Evolutionary conservation across 2,797 vertebrate species (phyloP).

Genomic region (Parauchenoglanis ngamensis): DNA sequence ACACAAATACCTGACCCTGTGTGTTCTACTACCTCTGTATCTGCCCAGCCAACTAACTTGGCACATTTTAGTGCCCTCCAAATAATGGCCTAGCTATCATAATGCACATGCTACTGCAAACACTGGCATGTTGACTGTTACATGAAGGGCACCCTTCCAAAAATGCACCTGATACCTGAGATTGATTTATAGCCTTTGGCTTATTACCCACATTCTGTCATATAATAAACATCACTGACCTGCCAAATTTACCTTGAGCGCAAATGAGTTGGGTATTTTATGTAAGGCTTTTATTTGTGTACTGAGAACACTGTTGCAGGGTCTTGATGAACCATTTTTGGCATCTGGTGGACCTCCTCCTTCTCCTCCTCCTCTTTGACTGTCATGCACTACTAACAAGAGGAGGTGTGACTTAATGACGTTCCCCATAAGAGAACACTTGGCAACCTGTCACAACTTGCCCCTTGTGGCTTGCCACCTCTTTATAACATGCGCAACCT

Average conservation of each 20-base stretch:
- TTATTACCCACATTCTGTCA: constrained; percentile 46
- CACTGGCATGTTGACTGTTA: background rate
- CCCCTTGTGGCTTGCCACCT: constrained; percentile 61
- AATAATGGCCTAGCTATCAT: constrained; percentile 24
- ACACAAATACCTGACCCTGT: constrained; percentile 57
- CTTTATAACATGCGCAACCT: constrained; percentile 60
- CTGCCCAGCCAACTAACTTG: constrained; percentile 42
- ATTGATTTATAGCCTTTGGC: constrained; percentile 39
- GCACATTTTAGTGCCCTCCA: constrained; percentile 29
- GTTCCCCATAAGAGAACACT: constrained; percentile 53
- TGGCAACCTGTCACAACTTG: constrained; percentile 56
- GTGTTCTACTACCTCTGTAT: constrained; percentile 51
- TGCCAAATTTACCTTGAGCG: constrained; percentile 59
- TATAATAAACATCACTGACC: constrained; percentile 42
- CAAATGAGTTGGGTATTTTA: constrained; percentile 59
- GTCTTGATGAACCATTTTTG: constrained; percentile 63
- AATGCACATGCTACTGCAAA: constrained; percentile 13
- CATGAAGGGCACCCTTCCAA: constrained; percentile 30
- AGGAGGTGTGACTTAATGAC: constrained; percentile 61
- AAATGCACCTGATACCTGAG: constrained; percentile 39
- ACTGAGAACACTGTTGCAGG: constrained; percentile 66
- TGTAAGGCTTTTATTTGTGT: constrained; percentile 66
- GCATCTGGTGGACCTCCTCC: constrained; percentile 44
- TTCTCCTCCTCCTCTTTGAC: constrained; percentile 48
- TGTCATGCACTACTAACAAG: constrained; percentile 70